Conservation (phyloP, 2,113 vertebrate genomes). For the Ctenomys sociabilis region DNA sequence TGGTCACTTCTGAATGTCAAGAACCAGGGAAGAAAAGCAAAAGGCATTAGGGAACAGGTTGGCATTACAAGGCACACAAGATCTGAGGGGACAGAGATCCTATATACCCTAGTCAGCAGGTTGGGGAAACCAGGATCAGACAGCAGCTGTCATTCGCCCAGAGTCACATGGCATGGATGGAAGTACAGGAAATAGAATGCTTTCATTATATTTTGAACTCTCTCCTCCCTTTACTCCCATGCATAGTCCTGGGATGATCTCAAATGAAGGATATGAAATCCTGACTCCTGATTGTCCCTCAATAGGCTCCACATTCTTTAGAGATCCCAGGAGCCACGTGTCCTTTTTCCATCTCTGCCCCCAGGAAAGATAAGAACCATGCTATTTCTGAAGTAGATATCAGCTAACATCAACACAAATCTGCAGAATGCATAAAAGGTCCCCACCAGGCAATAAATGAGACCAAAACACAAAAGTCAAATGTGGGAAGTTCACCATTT, state of each 20-base stretch:
- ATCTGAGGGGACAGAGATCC: not conserved
- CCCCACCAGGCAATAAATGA: not conserved
- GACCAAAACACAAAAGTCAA: not conserved
- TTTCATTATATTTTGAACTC: not conserved
- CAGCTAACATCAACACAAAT: not conserved
- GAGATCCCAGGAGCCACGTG: not conserved
- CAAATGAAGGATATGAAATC: not conserved
- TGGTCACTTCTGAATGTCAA: not conserved
- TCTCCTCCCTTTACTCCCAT: not conserved
- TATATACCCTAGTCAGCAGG: not conserved
- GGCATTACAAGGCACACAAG: rapidly evolving
- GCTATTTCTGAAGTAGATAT: not conserved
- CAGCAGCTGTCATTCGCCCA: not conserved
- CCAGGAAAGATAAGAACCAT: not conserved
- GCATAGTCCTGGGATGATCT: not conserved
- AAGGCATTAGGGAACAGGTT: not conserved
- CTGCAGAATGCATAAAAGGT: not conserved
- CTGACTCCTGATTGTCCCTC: not conserved
- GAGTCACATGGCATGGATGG: not conserved
- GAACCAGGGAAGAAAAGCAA: not conserved
- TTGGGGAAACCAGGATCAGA: not conserved
- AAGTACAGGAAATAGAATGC: not conserved
- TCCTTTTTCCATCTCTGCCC: not conserved
- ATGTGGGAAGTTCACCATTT: not conserved
- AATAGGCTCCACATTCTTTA: not conserved